Evolutionary conservation across 2,888 invertebrate genomes (phyloP).

Genomic region (Dolichopus griseipennis): DNA sequence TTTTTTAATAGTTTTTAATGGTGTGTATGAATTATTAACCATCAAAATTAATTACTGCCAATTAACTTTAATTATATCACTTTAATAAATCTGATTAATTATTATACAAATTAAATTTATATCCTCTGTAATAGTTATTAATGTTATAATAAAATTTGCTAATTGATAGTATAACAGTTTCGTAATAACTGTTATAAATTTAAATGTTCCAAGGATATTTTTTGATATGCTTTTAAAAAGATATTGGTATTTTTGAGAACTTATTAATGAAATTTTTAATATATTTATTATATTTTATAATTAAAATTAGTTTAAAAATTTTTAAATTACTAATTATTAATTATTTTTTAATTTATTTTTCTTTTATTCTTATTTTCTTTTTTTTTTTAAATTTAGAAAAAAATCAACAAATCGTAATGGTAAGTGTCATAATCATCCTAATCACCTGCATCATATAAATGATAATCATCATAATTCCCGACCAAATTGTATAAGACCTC

Average conservation of each 20-base stretch:
- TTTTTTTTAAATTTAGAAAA: slow-evolving; percentile 30
- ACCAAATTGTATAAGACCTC: slow-evolving; percentile 24
- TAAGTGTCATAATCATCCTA: slow-evolving; percentile 33
- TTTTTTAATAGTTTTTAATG: background rate
- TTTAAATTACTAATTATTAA: background rate
- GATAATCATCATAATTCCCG: slow-evolving; percentile 7
- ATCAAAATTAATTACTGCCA: background rate
- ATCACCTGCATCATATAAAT: slow-evolving; percentile 25
- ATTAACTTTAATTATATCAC: background rate
- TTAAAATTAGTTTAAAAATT: too few relatives aligned
- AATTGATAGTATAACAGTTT: too few relatives aligned
- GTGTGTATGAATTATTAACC: background rate
- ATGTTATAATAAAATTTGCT: too few relatives aligned
- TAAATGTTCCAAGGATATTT: too few relatives aligned
- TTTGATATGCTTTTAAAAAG: too few relatives aligned
- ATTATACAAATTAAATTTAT: too few relatives aligned
- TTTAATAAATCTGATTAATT: too few relatives aligned
- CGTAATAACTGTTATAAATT: too few relatives aligned
- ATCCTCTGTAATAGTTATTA: too few relatives aligned
- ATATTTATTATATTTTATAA: too few relatives aligned
- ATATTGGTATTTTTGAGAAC: too few relatives aligned
- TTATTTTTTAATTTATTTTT: slow-evolving; percentile 12
- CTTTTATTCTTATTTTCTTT: slow-evolving; percentile 2
- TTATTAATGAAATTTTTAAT: too few relatives aligned
- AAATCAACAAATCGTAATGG: slow-evolving; percentile 42